Conservation (phyloP, 2,797 vertebrate genomes). For the Emydoidea blandingii region DNA sequence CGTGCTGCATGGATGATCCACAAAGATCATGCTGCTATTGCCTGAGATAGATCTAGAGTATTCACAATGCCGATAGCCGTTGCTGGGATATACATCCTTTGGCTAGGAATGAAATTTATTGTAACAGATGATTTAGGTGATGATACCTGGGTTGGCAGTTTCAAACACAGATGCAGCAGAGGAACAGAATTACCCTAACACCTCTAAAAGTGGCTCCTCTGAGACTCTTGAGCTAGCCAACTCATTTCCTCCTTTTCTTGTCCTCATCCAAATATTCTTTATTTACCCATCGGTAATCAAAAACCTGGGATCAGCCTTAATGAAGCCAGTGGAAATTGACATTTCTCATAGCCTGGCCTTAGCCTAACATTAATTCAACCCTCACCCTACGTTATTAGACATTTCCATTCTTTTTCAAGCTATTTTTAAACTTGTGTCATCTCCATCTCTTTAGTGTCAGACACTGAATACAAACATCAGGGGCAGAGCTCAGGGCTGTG, state of each 20-base stretch:
- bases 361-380: not conserved
- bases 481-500: not conserved
- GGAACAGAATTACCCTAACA: not conserved
- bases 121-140: fast-evolving
- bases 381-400: not conserved
- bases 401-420: not conserved
- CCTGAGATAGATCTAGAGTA: not conserved
- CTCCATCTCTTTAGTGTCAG: not conserved
- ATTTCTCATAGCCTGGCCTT: not conserved
- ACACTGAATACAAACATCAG: not conserved
- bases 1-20: not conserved
- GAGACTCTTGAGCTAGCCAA: not conserved
- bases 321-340: not conserved
- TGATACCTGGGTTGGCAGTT: not conserved
- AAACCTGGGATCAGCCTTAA: not conserved
- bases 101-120: not conserved
- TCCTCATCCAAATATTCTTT: not conserved
- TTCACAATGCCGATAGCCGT: not conserved
- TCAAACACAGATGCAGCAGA: not conserved
- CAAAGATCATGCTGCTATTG: not conserved
- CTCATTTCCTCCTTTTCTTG: not conserved
- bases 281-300: not conserved
- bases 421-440: not conserved
- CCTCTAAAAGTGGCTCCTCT: not conserved
- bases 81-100: not conserved